Percentiles rank a stretch among this genome's conserved stretches.
Evolutionary conservation across 2,113 vertebrate genomes (phyloP).

Genomic region (Malurus cyaneus): DNA sequence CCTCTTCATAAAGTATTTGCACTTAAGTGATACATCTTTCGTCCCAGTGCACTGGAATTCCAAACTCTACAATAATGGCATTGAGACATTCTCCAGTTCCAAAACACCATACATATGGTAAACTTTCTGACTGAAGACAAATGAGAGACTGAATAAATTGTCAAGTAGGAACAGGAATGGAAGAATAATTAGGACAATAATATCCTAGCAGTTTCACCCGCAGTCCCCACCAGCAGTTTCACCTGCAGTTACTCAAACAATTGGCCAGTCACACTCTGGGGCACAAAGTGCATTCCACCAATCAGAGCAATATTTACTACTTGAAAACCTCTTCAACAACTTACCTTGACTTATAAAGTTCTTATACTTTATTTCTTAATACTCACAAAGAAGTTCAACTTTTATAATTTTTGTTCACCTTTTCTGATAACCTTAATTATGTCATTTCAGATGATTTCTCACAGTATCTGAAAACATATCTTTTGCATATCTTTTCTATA

Average conservation of each 20-base stretch:
- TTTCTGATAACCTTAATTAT: not conserved
- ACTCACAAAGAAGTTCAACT: not conserved
- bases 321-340: not conserved
- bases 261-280: not conserved
- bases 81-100: not conserved
- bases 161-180: not conserved
- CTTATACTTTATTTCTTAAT: not conserved
- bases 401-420: not conserved
- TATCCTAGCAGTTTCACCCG: not conserved
- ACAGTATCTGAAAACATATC: not conserved
- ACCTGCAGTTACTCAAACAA: not conserved
- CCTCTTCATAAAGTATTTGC: not conserved
- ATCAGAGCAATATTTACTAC: not conserved
- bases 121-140: not conserved
- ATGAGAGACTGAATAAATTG: not conserved
- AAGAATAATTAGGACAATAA: not conserved
- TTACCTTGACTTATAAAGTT: not conserved
- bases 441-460: not conserved
- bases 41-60: not conserved
- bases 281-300: not conserved
- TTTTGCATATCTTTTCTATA: not conserved
- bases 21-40: not conserved
- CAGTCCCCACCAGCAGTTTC: not conserved
- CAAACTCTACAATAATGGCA: not conserved
- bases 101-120: not conserved